These are phyloP conservation scores for Belonocnema kinseyi DNA, from an alignment of 1,140 invertebrate genomes.

Conservation along the genomic window DNA sequence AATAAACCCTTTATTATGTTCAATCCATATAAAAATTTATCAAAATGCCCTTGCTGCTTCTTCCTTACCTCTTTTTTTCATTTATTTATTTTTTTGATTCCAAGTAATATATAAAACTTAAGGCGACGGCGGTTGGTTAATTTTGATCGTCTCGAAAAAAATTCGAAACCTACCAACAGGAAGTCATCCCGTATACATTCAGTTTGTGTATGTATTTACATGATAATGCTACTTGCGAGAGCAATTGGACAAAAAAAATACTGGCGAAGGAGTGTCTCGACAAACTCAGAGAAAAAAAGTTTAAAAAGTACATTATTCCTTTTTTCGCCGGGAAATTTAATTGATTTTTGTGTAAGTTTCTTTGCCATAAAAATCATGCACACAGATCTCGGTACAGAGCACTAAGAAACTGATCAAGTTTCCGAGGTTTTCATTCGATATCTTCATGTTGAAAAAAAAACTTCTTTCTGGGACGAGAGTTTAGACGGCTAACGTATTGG, in stretches of 20 bases:
- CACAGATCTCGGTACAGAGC: not conserved
- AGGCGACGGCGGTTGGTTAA: slow-evolving; percentile 8
- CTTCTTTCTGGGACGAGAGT: no score
- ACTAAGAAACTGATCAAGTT: slow-evolving; percentile 38
- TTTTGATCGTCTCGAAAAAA: not conserved
- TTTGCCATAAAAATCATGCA: not conserved
- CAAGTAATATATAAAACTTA: slow-evolving; percentile 30
- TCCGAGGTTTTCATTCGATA: not conserved
- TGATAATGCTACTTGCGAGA: slow-evolving; percentile 39
- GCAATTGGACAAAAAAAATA: not conserved
- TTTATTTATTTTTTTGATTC: slow-evolving; percentile 43
- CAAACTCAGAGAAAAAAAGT: not conserved
- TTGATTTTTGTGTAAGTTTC: not conserved
- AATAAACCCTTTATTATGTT: slow-evolving; percentile 65
- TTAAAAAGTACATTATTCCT: not conserved
- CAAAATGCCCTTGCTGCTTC: slow-evolving; percentile 64
- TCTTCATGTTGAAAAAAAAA: no score
- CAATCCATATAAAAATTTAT: slow-evolving; percentile 73
- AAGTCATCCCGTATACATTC: slow-evolving; percentile 55
- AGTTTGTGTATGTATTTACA: slow-evolving; percentile 60
- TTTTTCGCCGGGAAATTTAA: not conserved
- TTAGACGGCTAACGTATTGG: no score
- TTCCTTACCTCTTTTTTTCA: slow-evolving; percentile 35
- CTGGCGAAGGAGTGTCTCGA: slow-evolving; percentile 11
- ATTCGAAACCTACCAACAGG: slow-evolving; percentile 47